phyloP scores from a whole-genome alignment of 2,113 vertebrate genomes.

The Pyxicephalus adspersus region DNA sequence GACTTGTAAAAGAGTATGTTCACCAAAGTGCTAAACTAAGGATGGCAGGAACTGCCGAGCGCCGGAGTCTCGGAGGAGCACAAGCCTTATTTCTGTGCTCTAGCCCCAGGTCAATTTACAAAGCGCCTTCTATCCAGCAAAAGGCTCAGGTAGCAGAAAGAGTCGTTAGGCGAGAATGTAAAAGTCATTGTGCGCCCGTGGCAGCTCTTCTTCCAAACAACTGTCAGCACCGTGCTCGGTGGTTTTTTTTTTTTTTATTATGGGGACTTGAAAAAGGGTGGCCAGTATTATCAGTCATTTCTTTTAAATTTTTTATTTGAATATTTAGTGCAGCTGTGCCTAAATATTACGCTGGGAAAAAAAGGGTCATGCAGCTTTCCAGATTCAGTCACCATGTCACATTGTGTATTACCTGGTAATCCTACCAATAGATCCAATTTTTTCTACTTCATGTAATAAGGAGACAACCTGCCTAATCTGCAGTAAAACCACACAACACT shows the following conservation, averaged over 20 bases:
- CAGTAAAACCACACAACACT: no score
- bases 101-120: slow-evolving; percentile 70
- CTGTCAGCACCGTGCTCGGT: slow-evolving; percentile 66
- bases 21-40: slow-evolving; percentile 69
- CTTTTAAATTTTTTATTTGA: background rate
- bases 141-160: slow-evolving; percentile 67
- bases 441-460: no score
- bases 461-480: no score
- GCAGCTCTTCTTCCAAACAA: slow-evolving; percentile 65
- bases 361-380: no score
- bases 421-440: no score
- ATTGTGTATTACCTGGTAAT: no score
- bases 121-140: slow-evolving; percentile 51
- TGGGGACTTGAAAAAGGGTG: no score
- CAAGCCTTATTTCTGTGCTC: slow-evolving; percentile 34
- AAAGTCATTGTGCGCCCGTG: slow-evolving; percentile 74
- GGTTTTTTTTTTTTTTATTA: slow-evolving; percentile 64
- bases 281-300: background rate
- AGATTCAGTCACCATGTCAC: no score
- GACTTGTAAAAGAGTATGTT: slow-evolving; percentile 73
- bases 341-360: no score
- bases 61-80: slow-evolving; percentile 71
- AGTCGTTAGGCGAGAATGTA: slow-evolving; percentile 60
- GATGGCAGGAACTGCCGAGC: slow-evolving; percentile 68
- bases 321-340: no score